phyloP scores from a whole-genome alignment of 2,113 vertebrate genomes.

The Geothlypis trichas region DNA sequence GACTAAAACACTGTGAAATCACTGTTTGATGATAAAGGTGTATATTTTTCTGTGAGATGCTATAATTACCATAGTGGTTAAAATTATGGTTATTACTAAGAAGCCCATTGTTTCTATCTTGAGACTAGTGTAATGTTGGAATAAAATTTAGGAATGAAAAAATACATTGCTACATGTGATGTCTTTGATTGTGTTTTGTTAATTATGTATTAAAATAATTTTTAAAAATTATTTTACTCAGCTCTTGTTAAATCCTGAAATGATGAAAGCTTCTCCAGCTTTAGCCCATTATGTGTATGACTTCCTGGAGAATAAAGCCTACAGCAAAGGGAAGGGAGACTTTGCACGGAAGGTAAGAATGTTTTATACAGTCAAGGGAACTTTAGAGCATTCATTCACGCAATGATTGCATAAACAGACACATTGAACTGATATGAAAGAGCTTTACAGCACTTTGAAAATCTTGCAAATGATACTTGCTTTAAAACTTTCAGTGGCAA shows the following conservation, averaged over 20 bases:
- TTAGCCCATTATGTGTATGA: slow-evolving; percentile 88
- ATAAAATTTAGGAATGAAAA: background rate
- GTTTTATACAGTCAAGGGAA: background rate
- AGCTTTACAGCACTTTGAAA: background rate
- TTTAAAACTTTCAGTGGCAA: background rate
- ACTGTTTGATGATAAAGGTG: background rate
- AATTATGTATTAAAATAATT: background rate
- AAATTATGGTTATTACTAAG: background rate
- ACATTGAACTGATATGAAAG: background rate
- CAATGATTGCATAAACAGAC: background rate
- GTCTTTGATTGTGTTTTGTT: background rate
- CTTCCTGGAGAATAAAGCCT: slow-evolving; percentile 98
- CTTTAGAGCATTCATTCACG: background rate
- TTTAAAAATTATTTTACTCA: slow-evolving; percentile 50
- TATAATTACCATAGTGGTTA: background rate
- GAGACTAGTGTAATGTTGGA: background rate
- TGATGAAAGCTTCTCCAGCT: slow-evolving; percentile 90
- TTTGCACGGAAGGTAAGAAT: slow-evolving; percentile 94
- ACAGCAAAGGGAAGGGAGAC: slow-evolving; percentile 97
- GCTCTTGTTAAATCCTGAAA: slow-evolving; percentile 93
- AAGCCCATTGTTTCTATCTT: background rate
- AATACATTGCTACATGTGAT: background rate
- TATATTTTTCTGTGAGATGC: background rate
- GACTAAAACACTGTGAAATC: background rate
- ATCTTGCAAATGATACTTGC: background rate